These are phyloP conservation scores for Notothenia coriiceps DNA, from an alignment of 2,113 vertebrate genomes.

Conservation along the genomic window DNA sequence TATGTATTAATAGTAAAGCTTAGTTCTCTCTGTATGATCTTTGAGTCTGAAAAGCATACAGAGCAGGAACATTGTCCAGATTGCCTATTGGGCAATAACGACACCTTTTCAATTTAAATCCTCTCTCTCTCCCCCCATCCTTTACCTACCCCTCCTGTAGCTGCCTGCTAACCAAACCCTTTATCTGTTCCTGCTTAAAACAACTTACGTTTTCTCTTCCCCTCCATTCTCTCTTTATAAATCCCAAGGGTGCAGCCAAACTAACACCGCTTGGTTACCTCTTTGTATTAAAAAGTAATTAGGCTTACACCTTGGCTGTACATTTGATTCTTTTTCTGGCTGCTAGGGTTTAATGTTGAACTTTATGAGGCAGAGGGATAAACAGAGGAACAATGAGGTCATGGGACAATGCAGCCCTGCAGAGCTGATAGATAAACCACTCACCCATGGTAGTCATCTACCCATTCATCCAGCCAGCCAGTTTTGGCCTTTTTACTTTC, in stretches of 20 bases:
- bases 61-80: conserved; percentile 46
- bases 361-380: conserved; percentile 69
- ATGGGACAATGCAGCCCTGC: conserved; percentile 47
- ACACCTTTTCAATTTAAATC: conserved; percentile 62
- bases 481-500: conserved; percentile 48
- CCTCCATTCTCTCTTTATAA: conserved; percentile 47
- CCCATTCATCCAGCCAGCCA: conserved; percentile 42
- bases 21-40: conserved; percentile 20
- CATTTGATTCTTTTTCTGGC: conserved; percentile 55
- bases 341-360: conserved; percentile 55
- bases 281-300: conserved; percentile 69
- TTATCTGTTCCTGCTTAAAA: conserved; percentile 44
- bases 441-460: conserved; percentile 60
- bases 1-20: conserved; percentile 37
- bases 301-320: conserved; percentile 41
- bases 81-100: conserved; percentile 53
- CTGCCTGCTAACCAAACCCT: conserved; percentile 28
- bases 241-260: conserved; percentile 64
- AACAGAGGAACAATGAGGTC: conserved; percentile 59
- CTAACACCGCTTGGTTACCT: conserved; percentile 62
- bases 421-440: conserved; percentile 55
- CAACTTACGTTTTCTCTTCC: conserved; percentile 29
- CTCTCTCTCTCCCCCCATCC: conserved; percentile 1
- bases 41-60: conserved; percentile 52
- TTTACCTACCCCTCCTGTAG: conserved; percentile 30